Conservation (phyloP, 2,797 vertebrate genomes). For the Myoxocephalus aenaeus region DNA sequence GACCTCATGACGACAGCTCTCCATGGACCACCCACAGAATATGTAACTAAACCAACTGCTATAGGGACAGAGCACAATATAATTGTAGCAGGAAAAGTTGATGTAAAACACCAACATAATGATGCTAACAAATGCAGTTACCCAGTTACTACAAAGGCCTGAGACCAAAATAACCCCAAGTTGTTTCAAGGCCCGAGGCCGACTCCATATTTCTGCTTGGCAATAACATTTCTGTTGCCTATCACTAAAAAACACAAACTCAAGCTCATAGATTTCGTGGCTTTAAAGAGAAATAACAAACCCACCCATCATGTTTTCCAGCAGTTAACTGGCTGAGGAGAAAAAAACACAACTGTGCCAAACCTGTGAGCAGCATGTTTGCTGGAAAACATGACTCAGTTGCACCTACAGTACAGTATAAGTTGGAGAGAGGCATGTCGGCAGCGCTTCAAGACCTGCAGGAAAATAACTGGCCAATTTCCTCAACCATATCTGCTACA, state of each 20-base stretch:
- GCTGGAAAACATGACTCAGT: slow-evolving; percentile 73
- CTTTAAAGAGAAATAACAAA: slow-evolving; percentile 56
- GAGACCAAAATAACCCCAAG: slow-evolving; percentile 33
- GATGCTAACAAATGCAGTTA: slow-evolving; percentile 21
- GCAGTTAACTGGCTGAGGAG: slow-evolving; percentile 56
- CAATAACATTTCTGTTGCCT: slow-evolving; percentile 38
- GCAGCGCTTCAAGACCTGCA: not conserved
- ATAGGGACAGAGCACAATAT: not conserved
- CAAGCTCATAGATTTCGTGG: slow-evolving; percentile 47
- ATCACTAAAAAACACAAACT: slow-evolving; percentile 33
- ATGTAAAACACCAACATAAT: slow-evolving; percentile 28
- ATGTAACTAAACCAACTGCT: not conserved
- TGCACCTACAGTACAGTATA: slow-evolving; percentile 51
- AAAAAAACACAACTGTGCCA: slow-evolving; percentile 29
- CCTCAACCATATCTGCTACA: slow-evolving; percentile 4
- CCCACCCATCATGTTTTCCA: slow-evolving; percentile 71
- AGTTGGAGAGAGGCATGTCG: slow-evolving; percentile 18
- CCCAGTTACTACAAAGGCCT: slow-evolving; percentile 7
- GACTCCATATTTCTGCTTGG: slow-evolving; percentile 25
- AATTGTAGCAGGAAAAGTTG: slow-evolving; percentile 16
- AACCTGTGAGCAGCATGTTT: slow-evolving; percentile 58
- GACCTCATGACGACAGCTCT: not conserved
- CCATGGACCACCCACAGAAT: not conserved
- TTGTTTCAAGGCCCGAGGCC: slow-evolving; percentile 5
- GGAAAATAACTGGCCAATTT: not conserved